A percentile compares a stretch with the other conserved stretches of the same genome.
These are phyloP conservation scores for Speoplatyrhinus poulsoni DNA, from an alignment of 2,113 vertebrate species.

Conservation along the genomic window DNA sequence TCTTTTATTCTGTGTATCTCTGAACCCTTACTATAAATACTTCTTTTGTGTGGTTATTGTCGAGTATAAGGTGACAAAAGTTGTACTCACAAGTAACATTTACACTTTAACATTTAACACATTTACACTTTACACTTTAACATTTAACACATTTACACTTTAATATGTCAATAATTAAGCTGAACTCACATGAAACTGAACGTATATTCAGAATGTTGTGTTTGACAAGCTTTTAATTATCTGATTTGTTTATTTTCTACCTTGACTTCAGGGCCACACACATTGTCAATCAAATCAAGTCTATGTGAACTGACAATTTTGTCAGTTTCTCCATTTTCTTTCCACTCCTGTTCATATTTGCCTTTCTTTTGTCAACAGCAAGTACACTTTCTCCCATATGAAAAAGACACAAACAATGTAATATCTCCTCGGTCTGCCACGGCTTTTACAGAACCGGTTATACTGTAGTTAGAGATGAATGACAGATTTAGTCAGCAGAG, in stretches of 20 bases:
- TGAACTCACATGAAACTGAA: too few species aligned
- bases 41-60: conserved; percentile 11
- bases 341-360: conserved; percentile 55
- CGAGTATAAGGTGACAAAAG: conserved; percentile 1
- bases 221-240: conserved; percentile 48
- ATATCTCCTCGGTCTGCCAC: conserved; percentile 56
- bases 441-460: conserved; percentile 62
- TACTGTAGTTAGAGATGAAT: background rate
- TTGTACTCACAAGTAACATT: conserved; percentile 11
- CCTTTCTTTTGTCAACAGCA: conserved; percentile 68
- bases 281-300: conserved; percentile 47
- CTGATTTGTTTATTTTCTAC: conserved; percentile 28
- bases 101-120: conserved; percentile 1
- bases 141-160: too few species aligned
- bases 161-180: conserved; percentile 9
- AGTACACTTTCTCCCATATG: conserved; percentile 66
- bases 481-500: conserved; percentile 14
- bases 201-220: conserved; percentile 76
- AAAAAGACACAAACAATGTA: conserved; percentile 71
- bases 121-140: conserved; percentile 15
- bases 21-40: conserved; percentile 3
- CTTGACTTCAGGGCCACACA: conserved; percentile 34
- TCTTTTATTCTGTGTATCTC: conserved; percentile 7
- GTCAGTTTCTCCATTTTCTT: conserved; percentile 42
- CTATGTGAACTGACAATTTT: conserved; percentile 42